Conservation (phyloP, 2,888 invertebrate genomes). For the Enoplolaimus lenunculus region DNA sequence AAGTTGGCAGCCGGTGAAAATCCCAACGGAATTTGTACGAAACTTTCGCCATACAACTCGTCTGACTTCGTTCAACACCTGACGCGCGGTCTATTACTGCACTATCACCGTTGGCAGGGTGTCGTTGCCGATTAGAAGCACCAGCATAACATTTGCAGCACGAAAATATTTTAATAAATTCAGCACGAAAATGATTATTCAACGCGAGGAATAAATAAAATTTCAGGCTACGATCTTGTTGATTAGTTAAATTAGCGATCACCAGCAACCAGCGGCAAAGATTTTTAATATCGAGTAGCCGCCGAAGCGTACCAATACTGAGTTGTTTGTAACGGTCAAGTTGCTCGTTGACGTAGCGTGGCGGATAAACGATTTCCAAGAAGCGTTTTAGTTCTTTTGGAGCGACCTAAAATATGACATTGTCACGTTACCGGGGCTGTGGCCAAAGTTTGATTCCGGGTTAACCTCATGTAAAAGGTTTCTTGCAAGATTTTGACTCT, state of each 20-base stretch:
- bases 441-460: too few species aligned
- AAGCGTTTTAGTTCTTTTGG: not conserved
- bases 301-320: not conserved
- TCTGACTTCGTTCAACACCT: too few species aligned
- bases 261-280: not conserved
- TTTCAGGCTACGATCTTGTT: constrained; percentile 13
- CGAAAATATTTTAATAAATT: not conserved
- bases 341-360: not conserved
- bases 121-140: too few species aligned
- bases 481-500: too few species aligned
- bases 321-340: not conserved
- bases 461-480: too few species aligned
- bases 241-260: not conserved
- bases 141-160: too few species aligned
- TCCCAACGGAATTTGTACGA: too few species aligned
- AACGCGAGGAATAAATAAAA: constrained; percentile 11
- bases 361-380: not conserved
- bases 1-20: too few species aligned
- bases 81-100: too few species aligned
- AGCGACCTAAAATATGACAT: not conserved
- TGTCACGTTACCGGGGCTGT: too few species aligned
- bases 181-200: constrained; percentile 1
- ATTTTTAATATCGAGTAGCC: not conserved
- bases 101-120: too few species aligned
- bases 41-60: too few species aligned